phyloP scores from a whole-genome alignment of 1,140 invertebrate genomes.

The Ceratitis capitata region DNA sequence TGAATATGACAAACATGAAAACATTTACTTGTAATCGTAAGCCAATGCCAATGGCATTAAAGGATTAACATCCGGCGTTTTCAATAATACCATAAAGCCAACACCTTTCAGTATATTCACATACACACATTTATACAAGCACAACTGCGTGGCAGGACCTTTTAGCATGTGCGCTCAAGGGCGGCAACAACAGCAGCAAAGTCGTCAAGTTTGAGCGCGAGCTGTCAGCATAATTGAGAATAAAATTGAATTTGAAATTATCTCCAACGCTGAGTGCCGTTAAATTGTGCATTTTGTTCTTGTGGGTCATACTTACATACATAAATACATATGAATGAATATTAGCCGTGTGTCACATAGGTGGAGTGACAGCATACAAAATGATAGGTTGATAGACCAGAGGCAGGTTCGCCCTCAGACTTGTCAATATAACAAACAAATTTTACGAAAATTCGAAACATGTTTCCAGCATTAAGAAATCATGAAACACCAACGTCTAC shows the following conservation, averaged over 20 bases:
- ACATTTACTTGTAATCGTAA: slow-evolving; percentile 35
- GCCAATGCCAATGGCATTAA: slow-evolving; percentile 30
- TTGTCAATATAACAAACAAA: background rate
- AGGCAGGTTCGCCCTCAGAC: background rate
- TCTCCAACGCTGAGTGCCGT: background rate
- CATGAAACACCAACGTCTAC: background rate
- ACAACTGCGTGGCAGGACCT: background rate
- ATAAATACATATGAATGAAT: no score
- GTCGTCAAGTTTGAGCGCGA: slow-evolving; percentile 20
- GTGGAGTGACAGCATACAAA: background rate
- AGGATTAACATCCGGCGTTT: slow-evolving; percentile 33
- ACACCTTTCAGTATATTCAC: background rate
- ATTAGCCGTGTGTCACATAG: background rate
- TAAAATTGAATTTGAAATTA: slow-evolving; percentile 30
- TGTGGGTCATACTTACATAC: no score
- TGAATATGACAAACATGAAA: slow-evolving; percentile 25
- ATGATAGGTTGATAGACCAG: background rate
- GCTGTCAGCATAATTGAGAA: slow-evolving; percentile 35
- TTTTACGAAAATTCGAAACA: slow-evolving; percentile 15
- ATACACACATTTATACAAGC: no score
- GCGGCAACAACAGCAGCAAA: background rate
- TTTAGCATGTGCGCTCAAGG: background rate
- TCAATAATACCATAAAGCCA: slow-evolving; percentile 13
- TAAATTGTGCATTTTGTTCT: slow-evolving; percentile 34
- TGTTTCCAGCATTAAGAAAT: slow-evolving; percentile 28